Base-by-base conservation (phyloP, 2,113 vertebrate species). In the Phylloscopus whistleri region DNA sequence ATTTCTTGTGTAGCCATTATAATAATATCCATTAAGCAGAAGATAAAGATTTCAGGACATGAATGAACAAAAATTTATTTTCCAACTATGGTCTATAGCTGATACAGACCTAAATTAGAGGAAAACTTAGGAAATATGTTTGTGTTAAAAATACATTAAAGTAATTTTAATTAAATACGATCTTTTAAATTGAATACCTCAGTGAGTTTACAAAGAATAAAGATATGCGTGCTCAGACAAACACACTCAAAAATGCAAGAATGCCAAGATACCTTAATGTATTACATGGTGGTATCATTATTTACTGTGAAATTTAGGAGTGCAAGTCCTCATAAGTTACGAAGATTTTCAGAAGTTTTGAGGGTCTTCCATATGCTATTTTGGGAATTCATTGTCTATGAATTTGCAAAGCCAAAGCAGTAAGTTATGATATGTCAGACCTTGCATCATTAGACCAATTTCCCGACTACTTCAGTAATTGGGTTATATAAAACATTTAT, bases 91-190 rank as follows among this genome's bases (percentile, higher is more conserved):
- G 37, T 19, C 19, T 26, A 39, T 13, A 90, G 46, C 15, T 92
- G 44, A 74, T 60, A 60, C 10, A 86, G 30, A 73, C 16, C 3
- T 56, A 62, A 66, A 81, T 41, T 33, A 31, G n/a, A 91, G 35
- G 78, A 49, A 92, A 91, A 89, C 64, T 7, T 35, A 60, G 68
- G 37, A 75, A 79, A 87, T 60, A 60, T 13, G 18, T 72, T 28
- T 60, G 6, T 60, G 28, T 12, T 77, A 80, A 48, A 96, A 90
- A 87, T 84, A 84, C 9, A 64, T 78, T 60, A 58, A 73, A 89
- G 60, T 82, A 86, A 92, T 83, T 92, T 64, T 77, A 83, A 95
- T 73, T 84, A 76, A 93, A 77, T 70, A 84, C 13, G 6, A 87
- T 13, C 13, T 94, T 94, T 39, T 89, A 94, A 94, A 69, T 84